Evolutionary conservation across 2,888 invertebrate genomes (phyloP).

Genomic region (Amiota mariae): DNA sequence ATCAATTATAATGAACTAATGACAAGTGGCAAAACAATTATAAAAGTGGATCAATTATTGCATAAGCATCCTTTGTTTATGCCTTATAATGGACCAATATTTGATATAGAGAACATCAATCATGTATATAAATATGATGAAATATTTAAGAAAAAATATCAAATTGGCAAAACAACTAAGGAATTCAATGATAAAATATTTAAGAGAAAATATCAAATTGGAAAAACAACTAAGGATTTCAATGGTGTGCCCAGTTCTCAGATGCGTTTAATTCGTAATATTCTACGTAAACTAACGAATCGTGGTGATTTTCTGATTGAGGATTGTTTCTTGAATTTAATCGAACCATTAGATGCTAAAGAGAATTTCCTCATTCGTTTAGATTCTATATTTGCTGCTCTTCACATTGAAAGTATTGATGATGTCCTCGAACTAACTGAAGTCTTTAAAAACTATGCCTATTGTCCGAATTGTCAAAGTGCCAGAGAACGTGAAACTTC

Average conservation of each 20-base stretch:
- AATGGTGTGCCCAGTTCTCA: constrained; percentile 49
- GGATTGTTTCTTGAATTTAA: constrained; percentile 78
- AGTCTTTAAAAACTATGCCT: constrained; percentile 83
- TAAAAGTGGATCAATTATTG: too few species aligned
- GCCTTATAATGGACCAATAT: too few species aligned
- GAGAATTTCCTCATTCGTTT: constrained; percentile 82
- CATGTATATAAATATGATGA: too few species aligned
- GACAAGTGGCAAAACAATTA: too few species aligned
- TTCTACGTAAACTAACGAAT: constrained; percentile 80
- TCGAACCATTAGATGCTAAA: constrained; percentile 78
- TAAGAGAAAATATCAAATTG: constrained; percentile 71
- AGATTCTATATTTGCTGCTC: constrained; percentile 84
- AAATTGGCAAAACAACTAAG: constrained; percentile 53
- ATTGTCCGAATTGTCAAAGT: constrained; percentile 79
- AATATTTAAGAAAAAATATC: constrained; percentile 66
- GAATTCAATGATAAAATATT: too few species aligned
- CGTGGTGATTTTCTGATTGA: constrained; percentile 85
- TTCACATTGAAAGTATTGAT: constrained; percentile 80
- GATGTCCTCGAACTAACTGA: constrained; percentile 81
- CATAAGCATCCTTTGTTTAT: too few species aligned
- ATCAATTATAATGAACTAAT: too few species aligned
- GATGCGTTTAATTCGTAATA: constrained; percentile 75
- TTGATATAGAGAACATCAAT: too few species aligned
- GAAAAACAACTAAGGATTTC: constrained; percentile 30
- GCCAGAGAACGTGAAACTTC: constrained; percentile 51